Percentiles rank a stretch among this genome's conserved stretches.
These are phyloP conservation scores for Nymphalis io DNA, from an alignment of 1,140 invertebrate genomes.

Conservation along the genomic window DNA sequence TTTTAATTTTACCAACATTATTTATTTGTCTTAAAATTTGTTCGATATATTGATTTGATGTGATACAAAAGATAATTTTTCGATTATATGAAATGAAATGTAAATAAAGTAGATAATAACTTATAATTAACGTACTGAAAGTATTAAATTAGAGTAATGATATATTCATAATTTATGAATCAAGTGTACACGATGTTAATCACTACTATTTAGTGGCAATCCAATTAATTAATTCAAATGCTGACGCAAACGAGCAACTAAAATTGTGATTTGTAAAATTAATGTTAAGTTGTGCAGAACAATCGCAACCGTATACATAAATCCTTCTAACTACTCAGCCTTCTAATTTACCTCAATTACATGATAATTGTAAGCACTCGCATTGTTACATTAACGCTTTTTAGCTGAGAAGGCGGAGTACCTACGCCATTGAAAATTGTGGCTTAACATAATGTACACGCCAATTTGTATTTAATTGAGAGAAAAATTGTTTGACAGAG, in stretches of 20 bases:
- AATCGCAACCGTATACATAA: conserved; percentile 34
- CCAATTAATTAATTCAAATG: conserved; percentile 30
- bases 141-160: not conserved
- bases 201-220: conserved; percentile 19
- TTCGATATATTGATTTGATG: too few relatives aligned
- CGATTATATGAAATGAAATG: too few relatives aligned
- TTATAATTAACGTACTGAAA: not conserved
- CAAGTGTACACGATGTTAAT: conserved; percentile 5
- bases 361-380: conserved; percentile 35
- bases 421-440: not conserved
- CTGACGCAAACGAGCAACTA: conserved; percentile 35
- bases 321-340: conserved; percentile 32
- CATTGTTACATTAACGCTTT: conserved; percentile 30
- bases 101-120: too few relatives aligned
- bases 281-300: conserved; percentile 46
- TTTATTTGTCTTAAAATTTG: too few relatives aligned
- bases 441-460: conserved; percentile 6
- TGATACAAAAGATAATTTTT: too few relatives aligned
- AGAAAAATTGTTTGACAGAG: not conserved
- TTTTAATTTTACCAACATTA: too few relatives aligned
- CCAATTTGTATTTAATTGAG: conserved; percentile 6
- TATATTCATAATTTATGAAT: conserved; percentile 6
- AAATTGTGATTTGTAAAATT: conserved; percentile 54
- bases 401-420: conserved; percentile 14
- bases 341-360: conserved; percentile 42